Evolutionary conservation across 2,113 vertebrate genomes (phyloP), one percentile per base, ranked within the genome.

Genomic region (Anolis carolinensis): DNA sequence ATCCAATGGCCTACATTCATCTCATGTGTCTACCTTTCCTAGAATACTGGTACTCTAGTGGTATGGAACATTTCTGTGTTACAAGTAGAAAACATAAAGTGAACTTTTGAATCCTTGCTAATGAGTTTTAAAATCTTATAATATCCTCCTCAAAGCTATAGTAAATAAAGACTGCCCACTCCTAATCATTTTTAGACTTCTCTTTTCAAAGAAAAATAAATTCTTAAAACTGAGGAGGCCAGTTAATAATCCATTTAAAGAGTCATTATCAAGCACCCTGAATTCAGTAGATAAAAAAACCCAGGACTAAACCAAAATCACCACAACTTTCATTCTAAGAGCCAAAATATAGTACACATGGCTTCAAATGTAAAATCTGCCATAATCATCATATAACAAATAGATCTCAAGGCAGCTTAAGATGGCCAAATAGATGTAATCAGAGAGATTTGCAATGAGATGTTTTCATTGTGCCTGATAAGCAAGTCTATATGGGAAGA

Each of bases 71-170:
- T 5, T 90, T 94, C 44, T 93, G 94, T 92, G 94, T 95, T 89
- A 83, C 87, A 94, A 92, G 85, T 90, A 94, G 81, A 94, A 94
- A 95, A 93, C 91, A 92, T 91, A 87, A 59, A 95, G 94, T 95
- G 96, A 96, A 94, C 91, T 91, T 92, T 25, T 23, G 80, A 83
- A 21, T 94, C 85, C 55, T 91, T 93, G 94, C 95, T 93, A 90
- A 96, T 90, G 96, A 95, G 95, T 95, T 92, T 86, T 90, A 92
- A 91, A 95, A 93, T 44, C 16, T n/a, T 76, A 34, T 30, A 70
- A 62, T 23, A n/a, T 77, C 79, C 50, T 39, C 10, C 75, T 48
- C 75, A 44, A 79, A 91, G 91, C 68, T 80, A 90, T 39, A 79
- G 90, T 90, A 0, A 93, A 90, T 59, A 86, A 91, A 90, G 83